Percentiles rank a stretch among this genome's conserved stretches.
Conservation (phyloP, 2,113 vertebrate genomes). For the Hypocryptadius cinnamomeus region DNA sequence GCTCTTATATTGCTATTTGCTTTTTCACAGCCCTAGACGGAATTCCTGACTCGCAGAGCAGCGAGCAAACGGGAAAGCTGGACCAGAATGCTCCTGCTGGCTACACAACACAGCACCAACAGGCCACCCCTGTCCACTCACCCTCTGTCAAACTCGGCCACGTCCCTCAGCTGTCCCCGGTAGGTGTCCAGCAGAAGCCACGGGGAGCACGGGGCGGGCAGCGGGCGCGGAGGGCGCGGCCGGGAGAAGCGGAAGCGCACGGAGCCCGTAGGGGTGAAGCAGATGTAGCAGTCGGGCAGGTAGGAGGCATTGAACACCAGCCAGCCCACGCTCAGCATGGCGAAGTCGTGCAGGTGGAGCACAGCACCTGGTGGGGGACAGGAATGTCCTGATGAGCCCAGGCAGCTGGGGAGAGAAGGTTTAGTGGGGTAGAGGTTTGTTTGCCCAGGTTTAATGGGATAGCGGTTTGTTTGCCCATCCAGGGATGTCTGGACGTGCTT, state of each 20-base stretch:
- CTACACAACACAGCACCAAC: accelerated
- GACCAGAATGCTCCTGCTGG: background rate
- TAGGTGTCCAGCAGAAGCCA: conserved; percentile 79
- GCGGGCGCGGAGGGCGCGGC: conserved; percentile 15
- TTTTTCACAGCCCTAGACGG: background rate
- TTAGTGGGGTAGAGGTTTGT: background rate
- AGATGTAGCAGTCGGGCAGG: conserved; percentile 82
- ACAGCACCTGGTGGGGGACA: conserved; percentile 73
- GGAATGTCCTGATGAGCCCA: background rate
- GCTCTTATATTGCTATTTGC: background rate
- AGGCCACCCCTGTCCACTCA: background rate
- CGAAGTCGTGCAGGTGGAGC: conserved; percentile 82
- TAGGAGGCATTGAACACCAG: conserved; percentile 86
- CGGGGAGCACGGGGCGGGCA: conserved; percentile 54
- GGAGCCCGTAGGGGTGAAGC: conserved; percentile 54
- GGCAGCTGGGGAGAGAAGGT: background rate
- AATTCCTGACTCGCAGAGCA: background rate
- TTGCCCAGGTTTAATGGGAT: background rate
- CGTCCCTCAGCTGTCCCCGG: conserved; percentile 57
- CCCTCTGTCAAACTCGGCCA: conserved; percentile 78
- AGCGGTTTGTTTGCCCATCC: background rate
- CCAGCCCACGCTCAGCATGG: conserved; percentile 78
- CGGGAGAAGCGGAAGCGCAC: conserved; percentile 78
- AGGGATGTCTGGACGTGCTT: background rate
- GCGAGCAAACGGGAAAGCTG: background rate